Base-by-base conservation (phyloP, 1,140 invertebrate genomes). In the Zaprionus nigranus region DNA sequence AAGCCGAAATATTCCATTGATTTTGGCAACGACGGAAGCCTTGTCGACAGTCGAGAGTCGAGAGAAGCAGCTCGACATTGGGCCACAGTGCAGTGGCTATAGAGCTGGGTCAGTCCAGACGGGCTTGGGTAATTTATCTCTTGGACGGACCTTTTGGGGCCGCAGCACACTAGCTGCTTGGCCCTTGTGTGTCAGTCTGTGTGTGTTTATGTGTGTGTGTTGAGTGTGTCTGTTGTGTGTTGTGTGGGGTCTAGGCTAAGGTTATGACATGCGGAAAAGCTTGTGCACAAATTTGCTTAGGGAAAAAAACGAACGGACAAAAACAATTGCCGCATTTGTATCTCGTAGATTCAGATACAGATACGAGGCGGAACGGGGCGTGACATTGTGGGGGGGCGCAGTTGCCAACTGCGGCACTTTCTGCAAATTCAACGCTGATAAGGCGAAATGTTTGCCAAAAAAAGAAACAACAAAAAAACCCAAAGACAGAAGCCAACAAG, bases 1-100 rank as follows among this genome's bases (percentile, higher is more conserved):
- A 81, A 90, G 72, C 63, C 78, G 46, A 81, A 90, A 75, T 75
- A 88, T 90, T 70, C 53, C 85, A 88, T 88, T 85, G 85, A 88
- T 88, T 88, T 88, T 88, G 85, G 85, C 85, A 88, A 80, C 74
- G 49, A 72, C 62, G 63, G 38, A 28, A 54, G 28, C 71, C 20
- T 24, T 51, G 46, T 51, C 46, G 66, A 53, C 62, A 71, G 53
- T 58, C 62, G 63, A 60, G 28, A 28, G 28, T 28, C 28, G 28
- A 30, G 28, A 30, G 63, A 56, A 28, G 43, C 20, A 60, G 26
- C 46, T 63, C 70, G 64, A 57, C 36, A 56, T 40, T 65, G 36
- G 67, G 20, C 9, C 51, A n/a, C 63, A 66, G 43, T 34, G 57
- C 64, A 24, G 46, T 60, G 77, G 17, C 26, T 63, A 38, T 62